Percentiles rank a stretch among this genome's conserved stretches.
phyloP scores from a whole-genome alignment of 2,113 vertebrate genomes.

The Corvus cornix region DNA sequence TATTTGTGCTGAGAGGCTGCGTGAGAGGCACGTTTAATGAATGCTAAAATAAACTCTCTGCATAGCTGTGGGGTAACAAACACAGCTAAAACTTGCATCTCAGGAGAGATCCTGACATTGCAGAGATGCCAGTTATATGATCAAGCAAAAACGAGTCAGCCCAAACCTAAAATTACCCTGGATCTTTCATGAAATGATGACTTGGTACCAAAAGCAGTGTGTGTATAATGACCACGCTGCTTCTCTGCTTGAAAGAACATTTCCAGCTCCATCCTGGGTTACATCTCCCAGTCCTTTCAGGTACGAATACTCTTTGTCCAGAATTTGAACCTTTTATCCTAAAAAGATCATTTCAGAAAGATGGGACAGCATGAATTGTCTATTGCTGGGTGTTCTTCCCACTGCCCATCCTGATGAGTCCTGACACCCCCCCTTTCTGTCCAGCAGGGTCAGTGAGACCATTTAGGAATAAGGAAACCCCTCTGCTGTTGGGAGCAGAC shows the following conservation, averaged over 20 bases:
- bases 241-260: background rate
- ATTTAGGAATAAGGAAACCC: background rate
- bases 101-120: conserved; percentile 15
- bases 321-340: background rate
- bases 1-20: conserved; percentile 27
- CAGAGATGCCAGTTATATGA: conserved; percentile 8
- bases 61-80: conserved; percentile 30
- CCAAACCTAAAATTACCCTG: background rate
- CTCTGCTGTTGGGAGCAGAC: background rate
- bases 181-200: background rate
- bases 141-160: background rate
- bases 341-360: background rate
- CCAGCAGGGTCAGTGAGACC: background rate
- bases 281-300: background rate
- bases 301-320: background rate
- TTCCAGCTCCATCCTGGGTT: background rate
- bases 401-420: background rate
- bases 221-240: background rate
- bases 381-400: background rate
- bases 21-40: conserved; percentile 16
- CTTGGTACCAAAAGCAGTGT: background rate
- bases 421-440: background rate
- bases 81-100: background rate
- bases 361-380: background rate
- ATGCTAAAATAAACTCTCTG: conserved; percentile 37